These are phyloP conservation scores for Monodelphis domestica DNA, from an alignment of 2,797 vertebrate species.

Conservation along the genomic window DNA sequence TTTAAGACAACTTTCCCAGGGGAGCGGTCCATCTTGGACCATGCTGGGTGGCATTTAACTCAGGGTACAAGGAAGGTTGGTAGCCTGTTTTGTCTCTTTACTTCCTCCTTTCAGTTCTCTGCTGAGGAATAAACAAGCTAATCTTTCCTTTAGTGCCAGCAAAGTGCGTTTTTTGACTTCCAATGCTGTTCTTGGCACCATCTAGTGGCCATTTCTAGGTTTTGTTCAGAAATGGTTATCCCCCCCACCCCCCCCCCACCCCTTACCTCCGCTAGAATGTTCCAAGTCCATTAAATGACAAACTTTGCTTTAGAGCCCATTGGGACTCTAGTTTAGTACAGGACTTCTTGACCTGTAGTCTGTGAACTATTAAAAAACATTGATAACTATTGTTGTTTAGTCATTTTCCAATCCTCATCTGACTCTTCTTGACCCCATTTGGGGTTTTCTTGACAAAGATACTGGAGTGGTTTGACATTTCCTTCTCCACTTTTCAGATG, in stretches of 20 bases:
- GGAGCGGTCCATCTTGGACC: constrained; percentile 39
- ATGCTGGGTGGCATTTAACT: constrained; percentile 50
- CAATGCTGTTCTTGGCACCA: constrained; percentile 61
- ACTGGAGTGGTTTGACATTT: too few relatives aligned
- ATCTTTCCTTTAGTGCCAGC: not conserved
- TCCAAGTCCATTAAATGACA: not conserved
- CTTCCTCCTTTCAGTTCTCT: constrained; percentile 73
- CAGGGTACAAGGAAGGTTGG: constrained; percentile 52
- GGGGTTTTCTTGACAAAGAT: too few relatives aligned
- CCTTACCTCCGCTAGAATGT: not conserved
- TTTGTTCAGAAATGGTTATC: not conserved
- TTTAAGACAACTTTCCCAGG: not conserved
- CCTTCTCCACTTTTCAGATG: too few relatives aligned
- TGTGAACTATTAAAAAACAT: not conserved
- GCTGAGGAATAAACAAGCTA: constrained; percentile 47
- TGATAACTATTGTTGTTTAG: too few relatives aligned
- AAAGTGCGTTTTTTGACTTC: not conserved
- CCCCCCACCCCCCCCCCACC: too few relatives aligned
- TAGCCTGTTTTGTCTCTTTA: not conserved
- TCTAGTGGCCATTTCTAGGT: constrained; percentile 61
- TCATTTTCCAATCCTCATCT: too few relatives aligned
- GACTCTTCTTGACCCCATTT: too few relatives aligned
- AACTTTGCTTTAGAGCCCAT: not conserved
- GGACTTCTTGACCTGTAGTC: not conserved
- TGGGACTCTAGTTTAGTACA: not conserved